Evolutionary conservation across 2,113 vertebrate species (phyloP).

Genomic region (Scomber japonicus): DNA sequence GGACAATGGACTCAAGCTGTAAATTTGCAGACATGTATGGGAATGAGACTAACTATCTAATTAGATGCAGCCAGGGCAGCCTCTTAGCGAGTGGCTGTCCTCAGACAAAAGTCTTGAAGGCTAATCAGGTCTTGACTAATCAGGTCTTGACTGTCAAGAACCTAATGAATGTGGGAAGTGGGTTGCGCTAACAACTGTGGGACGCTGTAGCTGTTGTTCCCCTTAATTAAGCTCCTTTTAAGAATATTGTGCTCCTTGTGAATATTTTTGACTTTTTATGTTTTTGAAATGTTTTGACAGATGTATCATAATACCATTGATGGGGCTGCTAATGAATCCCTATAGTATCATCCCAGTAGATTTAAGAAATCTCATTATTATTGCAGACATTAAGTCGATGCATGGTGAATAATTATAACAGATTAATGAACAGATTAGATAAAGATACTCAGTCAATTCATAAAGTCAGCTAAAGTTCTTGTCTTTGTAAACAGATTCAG

Average conservation of each 20-base stretch:
- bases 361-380: constrained; percentile 41
- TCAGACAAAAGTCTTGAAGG: constrained; percentile 73
- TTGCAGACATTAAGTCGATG: constrained; percentile 14
- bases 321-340: constrained; percentile 10
- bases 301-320: constrained; percentile 52
- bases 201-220: constrained; percentile 51
- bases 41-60: constrained; percentile 76
- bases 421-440: constrained; percentile 46
- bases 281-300: constrained; percentile 71
- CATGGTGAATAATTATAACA: constrained; percentile 26
- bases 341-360: constrained; percentile 1
- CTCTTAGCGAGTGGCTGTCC: constrained; percentile 54
- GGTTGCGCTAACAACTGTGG: constrained; percentile 47
- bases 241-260: constrained; percentile 20
- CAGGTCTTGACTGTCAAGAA: constrained; percentile 62
- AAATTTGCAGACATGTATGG: constrained; percentile 73
- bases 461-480: constrained; percentile 24
- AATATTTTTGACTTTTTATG: constrained; percentile 61
- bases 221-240: constrained; percentile 54
- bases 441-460: constrained; percentile 32
- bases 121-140: constrained; percentile 75
- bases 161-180: constrained; percentile 79
- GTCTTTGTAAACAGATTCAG: background rate
- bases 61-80: constrained; percentile 61
- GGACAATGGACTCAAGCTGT: constrained; percentile 70